A percentile compares a stretch with the other conserved stretches of the same genome.
These are phyloP conservation scores for Bemisia tabaci DNA, from an alignment of 1,140 invertebrate species.

Conservation along the genomic window DNA sequence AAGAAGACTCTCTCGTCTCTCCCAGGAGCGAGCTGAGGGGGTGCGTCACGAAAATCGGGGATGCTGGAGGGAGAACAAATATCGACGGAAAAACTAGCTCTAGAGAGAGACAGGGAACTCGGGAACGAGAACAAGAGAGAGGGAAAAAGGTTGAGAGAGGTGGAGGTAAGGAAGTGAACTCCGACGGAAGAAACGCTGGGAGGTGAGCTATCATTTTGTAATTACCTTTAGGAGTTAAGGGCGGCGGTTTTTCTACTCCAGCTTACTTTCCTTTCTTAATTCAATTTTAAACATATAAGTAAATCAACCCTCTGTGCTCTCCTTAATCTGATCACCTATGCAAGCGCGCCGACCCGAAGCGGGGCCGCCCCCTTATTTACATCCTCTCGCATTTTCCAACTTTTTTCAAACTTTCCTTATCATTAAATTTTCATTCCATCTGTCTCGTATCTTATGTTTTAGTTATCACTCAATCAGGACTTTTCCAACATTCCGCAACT, in stretches of 20 bases:
- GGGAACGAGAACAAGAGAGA: background rate
- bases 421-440: background rate
- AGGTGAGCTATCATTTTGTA: background rate
- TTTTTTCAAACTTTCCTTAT: background rate
- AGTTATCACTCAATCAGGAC: background rate
- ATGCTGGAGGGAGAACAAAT: too few relatives aligned
- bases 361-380: background rate
- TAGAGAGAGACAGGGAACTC: background rate
- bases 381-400: background rate
- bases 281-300: background rate
- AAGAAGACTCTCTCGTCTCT: background rate
- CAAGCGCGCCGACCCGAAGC: background rate
- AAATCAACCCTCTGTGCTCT: background rate
- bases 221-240: background rate
- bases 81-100: too few relatives aligned
- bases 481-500: too few relatives aligned
- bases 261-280: background rate
- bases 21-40: background rate
- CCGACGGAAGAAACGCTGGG: background rate
- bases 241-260: background rate
- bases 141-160: background rate
- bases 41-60: background rate
- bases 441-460: background rate
- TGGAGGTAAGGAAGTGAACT: background rate
- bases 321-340: background rate